Evolutionary conservation across 2,888 invertebrate species (phyloP), one percentile per base, ranked within the genome.

Genomic region (Aporophyla lueneburgensis): DNA sequence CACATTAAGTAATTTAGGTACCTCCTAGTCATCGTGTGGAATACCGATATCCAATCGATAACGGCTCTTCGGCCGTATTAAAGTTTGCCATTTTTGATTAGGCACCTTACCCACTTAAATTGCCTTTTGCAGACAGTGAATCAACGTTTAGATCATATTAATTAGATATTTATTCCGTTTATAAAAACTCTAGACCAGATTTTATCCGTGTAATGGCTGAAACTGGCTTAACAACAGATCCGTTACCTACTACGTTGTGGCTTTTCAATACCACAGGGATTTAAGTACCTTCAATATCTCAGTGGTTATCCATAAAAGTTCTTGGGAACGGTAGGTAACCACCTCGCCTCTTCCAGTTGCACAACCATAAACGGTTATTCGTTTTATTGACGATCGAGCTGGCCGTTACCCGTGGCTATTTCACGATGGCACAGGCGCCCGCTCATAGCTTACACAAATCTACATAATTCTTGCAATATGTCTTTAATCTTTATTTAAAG

Each of bases 21-120:
- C 80, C 63, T 81, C 65, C 56, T 75, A 83, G 87, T 81, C 82
- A 84, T 84, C 82, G 77, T 77, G 78, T 80, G 72, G 80, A 86
- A 85, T 82, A 85, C 77, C 75, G 78, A 85, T 78, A 78, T 71
- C 82, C 85, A 83, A 89, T 90, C 89, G 84, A 89, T 94, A 93
- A 94, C 93, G 93, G 94, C 82, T 86, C 88, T 86, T 74, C 83
- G 86, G 88, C 92, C 94, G 88, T 93, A 92, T 92, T 92, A 87
- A 89, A 89, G 88, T 90, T 91, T 88, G 90, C 92, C 89, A 91
- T 91, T 93, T 93, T 90, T 87, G 85, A 91, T 91, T 93, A 90
- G 88, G 89, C 88, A 86, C 81, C 85, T 86, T 89, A 89, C 92
- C 93, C 90, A 93, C 92, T 91, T 91, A 87, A 91, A 91, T 87